These are phyloP conservation scores for Chlorops oryzae DNA, from an alignment of 1,140 invertebrate genomes.

Conservation along the genomic window DNA sequence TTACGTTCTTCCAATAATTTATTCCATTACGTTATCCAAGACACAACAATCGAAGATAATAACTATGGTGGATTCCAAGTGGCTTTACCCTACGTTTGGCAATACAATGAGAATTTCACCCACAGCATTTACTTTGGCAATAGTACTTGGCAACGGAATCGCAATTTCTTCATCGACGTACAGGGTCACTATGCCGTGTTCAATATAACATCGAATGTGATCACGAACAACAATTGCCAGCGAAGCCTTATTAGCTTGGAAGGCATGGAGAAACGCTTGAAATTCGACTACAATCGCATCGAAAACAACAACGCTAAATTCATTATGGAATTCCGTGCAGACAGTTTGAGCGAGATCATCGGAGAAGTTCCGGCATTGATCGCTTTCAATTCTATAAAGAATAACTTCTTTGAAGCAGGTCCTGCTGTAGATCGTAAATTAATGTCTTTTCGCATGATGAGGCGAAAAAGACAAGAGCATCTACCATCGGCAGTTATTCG, in stretches of 20 bases:
- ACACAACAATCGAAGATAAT: constrained; percentile 82
- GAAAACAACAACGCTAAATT: constrained; percentile 75
- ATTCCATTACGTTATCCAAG: constrained; percentile 87
- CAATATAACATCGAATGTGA: constrained; percentile 78
- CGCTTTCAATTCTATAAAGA: constrained; percentile 68
- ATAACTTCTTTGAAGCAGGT: constrained; percentile 55
- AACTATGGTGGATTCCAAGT: constrained; percentile 76
- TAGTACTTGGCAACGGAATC: constrained; percentile 79
- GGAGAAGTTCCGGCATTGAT: constrained; percentile 77
- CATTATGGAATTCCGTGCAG: constrained; percentile 81
- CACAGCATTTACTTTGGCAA: constrained; percentile 82
- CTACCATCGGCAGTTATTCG: constrained; percentile 78
- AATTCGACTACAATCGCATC: constrained; percentile 73
- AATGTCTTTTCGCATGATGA: constrained; percentile 23
- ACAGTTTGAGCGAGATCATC: constrained; percentile 90
- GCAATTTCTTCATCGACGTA: constrained; percentile 76
- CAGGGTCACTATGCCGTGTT: constrained; percentile 86
- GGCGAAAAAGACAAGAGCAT: constrained; percentile 22
- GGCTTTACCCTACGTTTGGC: constrained; percentile 85
- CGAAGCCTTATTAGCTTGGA: constrained; percentile 74
- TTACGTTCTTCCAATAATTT: constrained; percentile 87
- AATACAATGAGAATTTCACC: constrained; percentile 90
- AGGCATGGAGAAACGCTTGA: constrained; percentile 96
- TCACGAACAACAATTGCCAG: constrained; percentile 79
- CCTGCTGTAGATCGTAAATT: no score